Percentiles rank a stretch among this genome's conserved stretches.
Conservation (phyloP, 2,113 vertebrate genomes). For the Clarias batrachus region DNA sequence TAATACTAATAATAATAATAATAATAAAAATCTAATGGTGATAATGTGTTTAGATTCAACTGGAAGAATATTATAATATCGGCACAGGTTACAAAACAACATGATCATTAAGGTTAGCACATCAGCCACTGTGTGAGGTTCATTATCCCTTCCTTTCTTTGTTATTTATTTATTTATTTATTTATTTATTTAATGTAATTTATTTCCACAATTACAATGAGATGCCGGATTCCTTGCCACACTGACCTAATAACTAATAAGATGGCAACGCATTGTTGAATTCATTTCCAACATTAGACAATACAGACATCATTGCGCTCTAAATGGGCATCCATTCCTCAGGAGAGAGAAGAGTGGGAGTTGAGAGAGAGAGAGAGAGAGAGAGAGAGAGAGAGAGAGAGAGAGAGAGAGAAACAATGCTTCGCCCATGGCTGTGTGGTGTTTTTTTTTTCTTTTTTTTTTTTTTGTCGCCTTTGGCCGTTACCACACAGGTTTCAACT, state of each 20-base stretch:
- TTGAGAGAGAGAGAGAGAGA: not conserved
- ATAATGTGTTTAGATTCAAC: too few relatives aligned
- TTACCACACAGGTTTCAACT: slow-evolving; percentile 7
- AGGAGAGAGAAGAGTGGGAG: slow-evolving; percentile 23
- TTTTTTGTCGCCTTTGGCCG: slow-evolving; percentile 5
- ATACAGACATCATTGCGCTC: slow-evolving; percentile 35
- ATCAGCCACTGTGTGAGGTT: not conserved
- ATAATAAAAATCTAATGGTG: too few relatives aligned
- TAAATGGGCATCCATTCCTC: slow-evolving; percentile 29
- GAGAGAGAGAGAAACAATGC: not conserved
- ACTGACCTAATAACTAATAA: slow-evolving; percentile 11
- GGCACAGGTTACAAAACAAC: not conserved
- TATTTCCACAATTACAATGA: not conserved
- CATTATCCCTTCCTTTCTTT: not conserved
- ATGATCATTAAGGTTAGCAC: not conserved
- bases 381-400: slow-evolving; percentile 15
- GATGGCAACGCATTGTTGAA: slow-evolving; percentile 27
- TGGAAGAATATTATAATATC: too few relatives aligned
- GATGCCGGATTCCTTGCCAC: not conserved
- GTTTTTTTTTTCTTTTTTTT: not conserved
- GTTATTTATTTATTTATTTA: not conserved
- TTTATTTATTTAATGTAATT: slow-evolving; percentile 1
- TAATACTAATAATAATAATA: too few relatives aligned
- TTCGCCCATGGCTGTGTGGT: slow-evolving; percentile 32
- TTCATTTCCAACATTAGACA: slow-evolving; percentile 41